Evolutionary conservation across 2,113 vertebrate genomes (phyloP), one percentile per base, ranked within the genome.

Genomic region (Rhagologus leucostigma): DNA sequence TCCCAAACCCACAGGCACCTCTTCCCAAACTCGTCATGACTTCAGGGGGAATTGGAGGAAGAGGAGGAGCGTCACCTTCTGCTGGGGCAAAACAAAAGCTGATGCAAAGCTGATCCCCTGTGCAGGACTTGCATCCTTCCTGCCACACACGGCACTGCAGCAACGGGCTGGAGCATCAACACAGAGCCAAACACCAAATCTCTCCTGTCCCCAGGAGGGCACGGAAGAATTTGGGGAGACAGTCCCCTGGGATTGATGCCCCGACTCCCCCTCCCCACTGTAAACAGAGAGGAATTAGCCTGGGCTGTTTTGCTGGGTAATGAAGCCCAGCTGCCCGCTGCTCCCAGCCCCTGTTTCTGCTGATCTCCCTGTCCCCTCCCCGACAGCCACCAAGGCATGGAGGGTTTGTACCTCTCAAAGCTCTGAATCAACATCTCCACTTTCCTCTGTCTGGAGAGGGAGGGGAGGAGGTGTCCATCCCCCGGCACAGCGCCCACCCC

Each of bases 111-210:
- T 71, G 84, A 24, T 29, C 4, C 24, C 29, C 3, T 1, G 1
- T 1, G 39, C 68, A 63, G 69, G 69, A 32, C 16, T 19, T 1
- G 21, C 35, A 27, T 30, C 89, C 26, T 29, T 55, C 55, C 81
- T 13, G 9, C 13, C 21, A 6, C 20, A 4, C 2, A 1, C 9
- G 1, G 62, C 76, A 46, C 33, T 2, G 1, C 41, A 65, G 82
- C 84, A 47, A 10, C 1, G 3, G 17, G 56, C 41, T 70, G 56
- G 56, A 82, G 59, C 3, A 3, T 18, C 60, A 22, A 11, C 63
- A 26, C 79, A 21, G 47, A 79, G 49, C 44, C 71, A 13, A 29
- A 20, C 30, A 6, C 29, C 63, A 12, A 29, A 47, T 5, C 60
- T 41, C 73, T 60, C 29, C 70, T 20, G 30, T 29, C 29, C 74